Base-by-base conservation (phyloP, 2,888 invertebrate genomes). In the Agelastica alni region DNA sequence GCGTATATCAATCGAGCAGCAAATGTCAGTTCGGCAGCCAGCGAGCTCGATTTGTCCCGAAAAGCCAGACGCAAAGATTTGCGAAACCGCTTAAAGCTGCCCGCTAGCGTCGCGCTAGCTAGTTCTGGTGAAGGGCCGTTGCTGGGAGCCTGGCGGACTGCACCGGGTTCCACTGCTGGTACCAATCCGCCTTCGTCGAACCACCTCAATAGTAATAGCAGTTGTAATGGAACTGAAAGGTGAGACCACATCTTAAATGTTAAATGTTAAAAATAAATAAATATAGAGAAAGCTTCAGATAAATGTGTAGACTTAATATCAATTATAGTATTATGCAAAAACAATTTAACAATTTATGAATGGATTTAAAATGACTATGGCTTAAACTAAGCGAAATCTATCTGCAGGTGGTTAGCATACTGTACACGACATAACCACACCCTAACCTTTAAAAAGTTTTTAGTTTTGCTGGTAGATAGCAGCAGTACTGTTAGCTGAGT, bases 71-170 rank as follows among this genome's bases (percentile, higher is more conserved):
- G 86, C 67, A 85, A 85, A 70, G 85, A 86, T 75, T 80, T 81
- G 55, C 73, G 81, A 53, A 79, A 79, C 53, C 63, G 75, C 74
- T 83, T 87, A 78, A 88, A 86, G 79, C 77, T 87, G 70, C 81
- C 83, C 13, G 69, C 76, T 14, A 78, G 77, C 72, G 83, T 78
- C 69, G 80, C 78, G 37, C 80, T 88, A 70, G 85, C 87, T 37
- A 86, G 87, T 71, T 85, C 87, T 68, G 87, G 88, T 59, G 89
- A 89, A 75, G 88, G 88, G 65, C 88, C 89, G 48, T 80, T 90
- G 66, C 78, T 88, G 68, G 85, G 84, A 66, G 84, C 85, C 39
- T 87, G 87, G 86, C 82, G 76, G 53, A 80, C 78, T 57, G 74
- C 74, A 14, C 78, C 80, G 41, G 80, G 80, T 28, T 81, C 80